These are phyloP conservation scores for Halocynthia roretzi DNA, from an alignment of 23 tunicate species.

Conservation along the genomic window DNA sequence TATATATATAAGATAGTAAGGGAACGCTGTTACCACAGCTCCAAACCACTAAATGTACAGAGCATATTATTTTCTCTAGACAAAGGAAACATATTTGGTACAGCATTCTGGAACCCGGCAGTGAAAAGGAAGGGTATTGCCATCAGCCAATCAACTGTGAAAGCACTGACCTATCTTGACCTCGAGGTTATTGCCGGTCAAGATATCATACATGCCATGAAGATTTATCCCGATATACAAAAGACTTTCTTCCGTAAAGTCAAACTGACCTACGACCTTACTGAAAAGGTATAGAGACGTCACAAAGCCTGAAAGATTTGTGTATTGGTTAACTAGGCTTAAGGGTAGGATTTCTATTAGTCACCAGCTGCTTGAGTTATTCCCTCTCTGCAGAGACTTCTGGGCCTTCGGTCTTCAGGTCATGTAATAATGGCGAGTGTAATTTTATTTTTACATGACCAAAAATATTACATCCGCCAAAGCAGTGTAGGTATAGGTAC, in stretches of 20 bases:
- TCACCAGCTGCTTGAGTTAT: too few species aligned
- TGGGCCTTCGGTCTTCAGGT: too few species aligned
- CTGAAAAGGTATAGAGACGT: conserved; percentile 20
- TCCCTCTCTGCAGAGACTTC: too few species aligned
- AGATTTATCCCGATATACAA: conserved; percentile 33
- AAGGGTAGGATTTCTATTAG: too few species aligned
- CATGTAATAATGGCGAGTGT: too few species aligned
- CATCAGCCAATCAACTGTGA: conserved; percentile 30
- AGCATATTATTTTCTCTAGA: neutral
- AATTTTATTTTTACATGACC: too few species aligned
- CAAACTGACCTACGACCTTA: conserved; percentile 34
- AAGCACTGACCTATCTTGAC: conserved; percentile 49
- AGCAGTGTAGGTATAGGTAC: too few species aligned
- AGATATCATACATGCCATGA: conserved; percentile 34
- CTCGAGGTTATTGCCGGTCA: conserved; percentile 28
- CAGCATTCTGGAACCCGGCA: conserved; percentile 6
- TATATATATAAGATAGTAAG: too few species aligned
- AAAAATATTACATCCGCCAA: too few species aligned
- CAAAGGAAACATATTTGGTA: conserved; percentile 25
- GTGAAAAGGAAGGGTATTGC: neutral
- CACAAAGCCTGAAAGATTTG: neutral
- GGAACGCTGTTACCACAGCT: too few species aligned
- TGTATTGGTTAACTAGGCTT: too few species aligned
- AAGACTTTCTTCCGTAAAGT: conserved; percentile 18
- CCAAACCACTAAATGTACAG: too few species aligned